Percentiles rank a stretch among this genome's conserved stretches.
phyloP scores from a whole-genome alignment of 2,113 vertebrate species.

The Laterallus jamaicensis region DNA sequence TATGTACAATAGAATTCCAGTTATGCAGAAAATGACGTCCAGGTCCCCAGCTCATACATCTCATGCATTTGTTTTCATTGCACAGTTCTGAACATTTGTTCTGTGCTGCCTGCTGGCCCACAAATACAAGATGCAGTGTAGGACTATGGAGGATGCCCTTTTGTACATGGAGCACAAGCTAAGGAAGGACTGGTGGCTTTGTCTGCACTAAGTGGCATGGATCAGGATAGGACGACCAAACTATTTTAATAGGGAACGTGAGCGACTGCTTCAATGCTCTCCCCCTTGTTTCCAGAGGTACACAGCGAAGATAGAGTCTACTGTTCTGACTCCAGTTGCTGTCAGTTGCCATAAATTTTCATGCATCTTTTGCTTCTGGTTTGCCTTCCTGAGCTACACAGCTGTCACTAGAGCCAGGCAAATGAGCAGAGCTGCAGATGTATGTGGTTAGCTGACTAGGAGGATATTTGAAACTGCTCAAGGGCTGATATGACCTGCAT shows the following conservation, averaged over 20 bases:
- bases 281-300: neutral
- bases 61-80: neutral
- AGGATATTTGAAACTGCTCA: neutral
- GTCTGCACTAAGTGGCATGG: neutral
- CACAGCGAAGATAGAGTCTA: neutral
- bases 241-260: neutral
- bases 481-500: neutral
- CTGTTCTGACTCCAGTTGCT: neutral
- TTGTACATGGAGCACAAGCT: neutral
- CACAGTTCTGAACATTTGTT: neutral
- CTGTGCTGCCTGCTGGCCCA: neutral
- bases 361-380: neutral
- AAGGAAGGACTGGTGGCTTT: neutral
- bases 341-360: neutral
- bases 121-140: neutral
- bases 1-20: neutral
- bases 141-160: neutral
- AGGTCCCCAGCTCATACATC: neutral
- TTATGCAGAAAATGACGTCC: neutral
- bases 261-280: neutral
- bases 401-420: neutral
- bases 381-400: neutral
- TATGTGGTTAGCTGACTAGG: neutral
- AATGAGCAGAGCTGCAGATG: neutral
- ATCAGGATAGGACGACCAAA: neutral